A percentile compares a stretch with the other conserved stretches of the same genome.
Evolutionary conservation across 2,797 vertebrate species (phyloP).

Genomic region (Cryptoblepharus egeriae): DNA sequence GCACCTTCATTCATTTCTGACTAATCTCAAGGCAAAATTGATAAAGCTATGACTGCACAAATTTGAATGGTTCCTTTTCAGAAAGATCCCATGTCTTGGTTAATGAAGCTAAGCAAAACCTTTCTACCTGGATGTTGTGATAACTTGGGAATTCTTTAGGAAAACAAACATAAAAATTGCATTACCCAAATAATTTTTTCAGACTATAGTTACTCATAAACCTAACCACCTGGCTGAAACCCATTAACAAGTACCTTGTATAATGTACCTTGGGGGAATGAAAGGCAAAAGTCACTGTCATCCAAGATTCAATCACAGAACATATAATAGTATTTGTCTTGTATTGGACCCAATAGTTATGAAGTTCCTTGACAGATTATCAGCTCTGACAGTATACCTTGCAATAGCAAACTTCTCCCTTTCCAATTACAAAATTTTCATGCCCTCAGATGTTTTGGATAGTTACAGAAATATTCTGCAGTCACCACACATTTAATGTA

Average conservation of each 20-base stretch:
- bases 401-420: background rate
- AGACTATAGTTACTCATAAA: background rate
- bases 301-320: background rate
- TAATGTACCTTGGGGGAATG: background rate
- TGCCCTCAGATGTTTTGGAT: background rate
- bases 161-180: background rate
- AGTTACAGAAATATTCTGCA: constrained; percentile 18
- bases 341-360: background rate
- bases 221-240: background rate
- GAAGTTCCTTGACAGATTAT: no score
- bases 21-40: background rate
- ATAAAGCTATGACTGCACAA: background rate
- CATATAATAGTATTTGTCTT: background rate
- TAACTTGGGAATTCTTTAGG: background rate
- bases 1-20: background rate
- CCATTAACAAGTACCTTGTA: background rate
- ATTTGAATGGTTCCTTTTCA: background rate
- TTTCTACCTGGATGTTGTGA: background rate
- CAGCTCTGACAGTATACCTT: background rate
- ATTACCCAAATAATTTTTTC: background rate
- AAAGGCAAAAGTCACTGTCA: background rate
- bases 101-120: background rate
- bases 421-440: background rate
- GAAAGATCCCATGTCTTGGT: background rate
- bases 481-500: background rate